A percentile compares a stretch with the other conserved stretches of the same genome.
Evolutionary conservation across 2,113 vertebrate species (phyloP).

Genomic region (Baryphthengus martii): DNA sequence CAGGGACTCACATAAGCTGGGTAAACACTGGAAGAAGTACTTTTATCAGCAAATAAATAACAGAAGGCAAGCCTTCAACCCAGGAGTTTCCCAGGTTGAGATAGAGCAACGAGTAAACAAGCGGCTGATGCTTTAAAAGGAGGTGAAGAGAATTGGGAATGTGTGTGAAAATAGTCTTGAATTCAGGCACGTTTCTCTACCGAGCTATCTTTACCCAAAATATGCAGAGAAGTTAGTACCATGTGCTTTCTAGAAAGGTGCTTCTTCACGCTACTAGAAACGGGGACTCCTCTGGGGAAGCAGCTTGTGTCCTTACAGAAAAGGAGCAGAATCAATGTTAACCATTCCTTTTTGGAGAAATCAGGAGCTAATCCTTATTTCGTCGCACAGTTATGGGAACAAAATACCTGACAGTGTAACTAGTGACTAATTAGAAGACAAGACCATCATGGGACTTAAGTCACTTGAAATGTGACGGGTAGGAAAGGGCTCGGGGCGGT

Average conservation of each 20-base stretch:
- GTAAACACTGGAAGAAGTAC: not conserved
- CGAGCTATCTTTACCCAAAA: not conserved
- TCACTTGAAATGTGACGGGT: not conserved
- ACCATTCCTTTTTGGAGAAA: not conserved
- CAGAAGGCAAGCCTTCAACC: not conserved
- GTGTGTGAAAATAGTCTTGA: not conserved
- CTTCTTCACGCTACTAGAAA: not conserved
- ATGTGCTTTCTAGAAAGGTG: not conserved
- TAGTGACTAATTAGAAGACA: not conserved
- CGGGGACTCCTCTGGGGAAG: not conserved
- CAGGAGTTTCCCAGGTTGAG: not conserved
- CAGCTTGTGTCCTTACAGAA: not conserved
- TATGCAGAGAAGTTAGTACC: not conserved
- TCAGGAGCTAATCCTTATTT: not conserved
- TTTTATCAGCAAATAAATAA: slow-evolving; percentile 8
- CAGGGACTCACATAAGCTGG: not conserved
- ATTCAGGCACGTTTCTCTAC: not conserved
- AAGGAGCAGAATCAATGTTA: not conserved
- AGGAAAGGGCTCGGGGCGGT: not conserved
- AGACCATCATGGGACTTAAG: not conserved
- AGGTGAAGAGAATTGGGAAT: not conserved
- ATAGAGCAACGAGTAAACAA: not conserved
- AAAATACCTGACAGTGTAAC: not conserved
- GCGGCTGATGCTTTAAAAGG: not conserved
- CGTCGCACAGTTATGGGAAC: not conserved